Conservation (phyloP, 2,113 vertebrate genomes). For the Lasiurus cinereus region DNA sequence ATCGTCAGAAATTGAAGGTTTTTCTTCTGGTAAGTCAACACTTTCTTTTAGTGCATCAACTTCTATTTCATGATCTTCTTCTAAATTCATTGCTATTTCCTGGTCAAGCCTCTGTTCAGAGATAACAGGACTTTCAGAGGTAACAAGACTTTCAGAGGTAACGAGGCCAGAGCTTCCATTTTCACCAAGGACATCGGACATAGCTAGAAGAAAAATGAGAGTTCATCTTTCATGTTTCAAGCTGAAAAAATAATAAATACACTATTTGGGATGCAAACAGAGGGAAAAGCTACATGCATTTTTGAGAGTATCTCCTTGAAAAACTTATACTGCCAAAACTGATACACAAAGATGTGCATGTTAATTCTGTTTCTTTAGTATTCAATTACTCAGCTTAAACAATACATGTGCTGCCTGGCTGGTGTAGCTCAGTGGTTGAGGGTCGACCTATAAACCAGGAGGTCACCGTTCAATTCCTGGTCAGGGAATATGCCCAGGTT, state of each 20-base stretch:
- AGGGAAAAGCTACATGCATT: background rate
- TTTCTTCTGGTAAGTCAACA: slow-evolving; percentile 80
- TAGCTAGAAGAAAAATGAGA: slow-evolving; percentile 86
- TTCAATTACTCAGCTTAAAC: background rate
- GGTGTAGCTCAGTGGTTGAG: too few relatives aligned
- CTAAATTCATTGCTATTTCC: slow-evolving; percentile 74
- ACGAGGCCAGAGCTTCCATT: slow-evolving; percentile 87
- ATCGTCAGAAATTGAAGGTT: slow-evolving; percentile 67
- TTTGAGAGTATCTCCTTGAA: background rate
- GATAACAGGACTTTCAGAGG: slow-evolving; percentile 83
- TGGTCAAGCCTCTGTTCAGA: slow-evolving; percentile 85
- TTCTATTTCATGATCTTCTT: slow-evolving; percentile 86
- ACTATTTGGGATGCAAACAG: background rate
- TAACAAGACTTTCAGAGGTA: slow-evolving; percentile 83
- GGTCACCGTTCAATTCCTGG: too few relatives aligned
- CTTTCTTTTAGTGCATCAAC: slow-evolving; percentile 88
- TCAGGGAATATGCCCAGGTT: too few relatives aligned
- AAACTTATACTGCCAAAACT: background rate
- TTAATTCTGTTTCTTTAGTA: background rate
- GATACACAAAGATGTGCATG: background rate
- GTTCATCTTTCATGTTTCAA: slow-evolving; percentile 3
- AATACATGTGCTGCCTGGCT: background rate
- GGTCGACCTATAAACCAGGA: too few relatives aligned
- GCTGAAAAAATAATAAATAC: background rate
- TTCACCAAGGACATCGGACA: slow-evolving; percentile 87